Base-by-base conservation (phyloP, 2,888 invertebrate genomes). In the Phrixothrix hirtus region DNA sequence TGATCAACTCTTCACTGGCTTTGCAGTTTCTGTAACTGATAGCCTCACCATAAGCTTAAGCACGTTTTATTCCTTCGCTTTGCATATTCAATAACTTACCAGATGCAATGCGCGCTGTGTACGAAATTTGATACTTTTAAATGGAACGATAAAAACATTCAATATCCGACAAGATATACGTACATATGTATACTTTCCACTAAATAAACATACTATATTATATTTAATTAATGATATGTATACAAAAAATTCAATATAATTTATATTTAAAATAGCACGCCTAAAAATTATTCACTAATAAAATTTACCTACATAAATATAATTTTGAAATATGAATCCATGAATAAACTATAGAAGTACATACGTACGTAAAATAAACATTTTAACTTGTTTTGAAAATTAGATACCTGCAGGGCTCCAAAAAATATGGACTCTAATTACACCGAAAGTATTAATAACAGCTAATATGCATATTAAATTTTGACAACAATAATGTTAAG, bases 11-110 rank as follows among this genome's bases (percentile, higher is more conserved):
- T 59, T 56, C 59, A 46, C 44, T 58, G 50, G 21, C 54, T 52
- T 58, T 61, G 61, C 59, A 61, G 56, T 61, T 61, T 61, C 61
- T 54, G 61, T 56, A 59, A 59, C 45, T 54, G 57, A 59, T 58
- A 61, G 54, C 61, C 48, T 53, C 55, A 48, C 41, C 52, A 53
- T 41, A 59, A 59, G 52, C 56, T 57, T 42, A 27, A 46, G 55
- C 60, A 58, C 54, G 53, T 57, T 50, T 50, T 44, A 43, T 49
- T 49, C 49, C 41, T 41, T 35, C 16, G 32, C 38, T 38, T 46
- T 38, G 29, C 48, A 49, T 43, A 49, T 49, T 43, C 41, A 29
- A 43, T 49, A 43, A 49, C 35, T 49, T 42, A 5, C 31, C 27
- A 11, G 12, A 7, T 34, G 2, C 15, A 13, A 9, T 13, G 11